phyloP scores from a whole-genome alignment of 2,113 vertebrate genomes.

The Hemibagrus wyckioides region DNA sequence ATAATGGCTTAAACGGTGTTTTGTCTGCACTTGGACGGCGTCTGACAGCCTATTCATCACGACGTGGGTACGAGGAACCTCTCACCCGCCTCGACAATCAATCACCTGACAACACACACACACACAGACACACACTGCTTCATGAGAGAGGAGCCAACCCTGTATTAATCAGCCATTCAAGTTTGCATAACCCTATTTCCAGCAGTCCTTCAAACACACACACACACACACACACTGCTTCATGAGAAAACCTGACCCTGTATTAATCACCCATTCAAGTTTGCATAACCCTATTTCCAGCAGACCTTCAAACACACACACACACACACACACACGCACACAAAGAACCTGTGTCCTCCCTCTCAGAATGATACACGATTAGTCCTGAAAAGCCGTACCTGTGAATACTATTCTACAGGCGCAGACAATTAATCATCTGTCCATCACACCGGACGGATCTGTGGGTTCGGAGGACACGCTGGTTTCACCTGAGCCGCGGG shows the following conservation, averaged over 20 bases:
- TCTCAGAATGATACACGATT: conserved; percentile 51
- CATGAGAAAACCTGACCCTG: conserved; percentile 25
- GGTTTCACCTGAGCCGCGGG: conserved; percentile 33
- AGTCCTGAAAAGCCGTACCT: conserved; percentile 49
- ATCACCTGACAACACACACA: conserved; percentile 68
- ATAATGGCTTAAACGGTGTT: conserved; percentile 71
- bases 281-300: conserved; percentile 42
- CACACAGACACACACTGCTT: conserved; percentile 27
- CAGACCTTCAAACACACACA: conserved; percentile 31
- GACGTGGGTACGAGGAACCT: conserved; percentile 73
- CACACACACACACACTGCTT: conserved; percentile 20
- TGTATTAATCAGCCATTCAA: conserved; percentile 43
- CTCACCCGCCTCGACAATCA: conserved; percentile 72
- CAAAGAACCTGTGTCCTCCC: neutral
- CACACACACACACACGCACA: conserved; percentile 32
- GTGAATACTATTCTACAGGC: conserved; percentile 45
- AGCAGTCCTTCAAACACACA: conserved; percentile 17
- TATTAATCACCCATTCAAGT: conserved; percentile 46
- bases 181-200: conserved; percentile 45
- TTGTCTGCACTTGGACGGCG: conserved; percentile 64
- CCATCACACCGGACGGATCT: conserved; percentile 43
- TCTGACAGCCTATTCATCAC: conserved; percentile 82
- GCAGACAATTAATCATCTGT: conserved; percentile 54
- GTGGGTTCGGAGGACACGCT: conserved; percentile 41
- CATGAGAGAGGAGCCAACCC: conserved; percentile 24